Evolutionary conservation across 2,797 vertebrate genomes (phyloP).

Genomic region (Crocodylus rhombifer): DNA sequence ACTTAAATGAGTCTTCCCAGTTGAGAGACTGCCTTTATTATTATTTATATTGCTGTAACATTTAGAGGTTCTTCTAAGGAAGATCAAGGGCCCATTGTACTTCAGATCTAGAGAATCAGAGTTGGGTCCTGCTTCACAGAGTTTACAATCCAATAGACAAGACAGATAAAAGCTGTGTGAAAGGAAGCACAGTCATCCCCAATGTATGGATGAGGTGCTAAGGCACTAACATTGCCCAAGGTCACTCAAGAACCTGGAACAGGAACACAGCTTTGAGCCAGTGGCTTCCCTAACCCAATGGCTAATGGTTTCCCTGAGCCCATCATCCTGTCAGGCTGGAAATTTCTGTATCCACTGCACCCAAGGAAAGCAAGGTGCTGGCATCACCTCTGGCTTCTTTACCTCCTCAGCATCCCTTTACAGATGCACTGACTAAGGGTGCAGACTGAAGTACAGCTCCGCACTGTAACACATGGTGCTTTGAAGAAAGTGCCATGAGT

Average conservation of each 20-base stretch:
- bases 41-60: neutral
- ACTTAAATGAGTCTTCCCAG: rapidly evolving
- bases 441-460: too few relatives aligned
- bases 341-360: too few relatives aligned
- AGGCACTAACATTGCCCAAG: neutral
- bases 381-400: too few relatives aligned
- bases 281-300: too few relatives aligned
- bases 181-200: neutral
- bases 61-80: neutral
- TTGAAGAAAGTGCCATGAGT: too few relatives aligned
- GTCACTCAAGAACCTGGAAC: neutral
- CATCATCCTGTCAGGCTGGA: too few relatives aligned
- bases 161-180: neutral
- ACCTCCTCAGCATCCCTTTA: too few relatives aligned
- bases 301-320: too few relatives aligned
- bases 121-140: neutral
- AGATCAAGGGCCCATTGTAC: rapidly evolving
- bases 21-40: neutral
- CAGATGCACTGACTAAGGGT: too few relatives aligned
- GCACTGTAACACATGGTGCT: too few relatives aligned
- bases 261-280: too few relatives aligned
- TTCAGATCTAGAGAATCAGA: rapidly evolving
- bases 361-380: too few relatives aligned
- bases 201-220: neutral
- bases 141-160: neutral